Evolutionary conservation across 2,888 invertebrate genomes (phyloP), one percentile per base, ranked within the genome.

Genomic region (Drosophila atroscutellata): DNA sequence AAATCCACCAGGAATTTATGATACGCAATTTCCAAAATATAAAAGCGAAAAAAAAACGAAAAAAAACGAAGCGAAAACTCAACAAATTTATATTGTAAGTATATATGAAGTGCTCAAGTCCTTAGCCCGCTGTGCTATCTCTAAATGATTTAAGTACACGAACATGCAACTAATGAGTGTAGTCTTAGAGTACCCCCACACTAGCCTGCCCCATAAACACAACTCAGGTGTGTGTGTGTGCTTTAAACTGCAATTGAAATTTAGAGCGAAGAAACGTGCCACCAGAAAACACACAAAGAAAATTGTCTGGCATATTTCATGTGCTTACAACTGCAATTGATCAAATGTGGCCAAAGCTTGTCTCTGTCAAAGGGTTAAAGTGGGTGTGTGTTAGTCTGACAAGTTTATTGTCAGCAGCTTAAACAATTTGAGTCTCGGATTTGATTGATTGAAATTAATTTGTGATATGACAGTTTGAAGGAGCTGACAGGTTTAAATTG

Each of bases 1-100:
- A 67, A 85, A 89, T 89, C 89, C 89, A 66, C 74, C 68, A 82
- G 75, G 69, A 84, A 85, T 85, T 85, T 85, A 85, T 87, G 85
- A 72, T 71, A 73, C 87, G 73, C 80, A 69, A 73, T 89, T 81
- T 75, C 65, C 65, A 71, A 60, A 42, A 69, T 20, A 42, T 24
- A 70, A 62, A 61, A 52, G 49, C 56, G 34, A 32, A 32, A 18
- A 42, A 70, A 62, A 61, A 52, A 45, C 56, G 34, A 32, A 32
- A 18, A 64, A 64, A 54, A 36, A 24, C 20, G 30, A 54, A 56
- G 45, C 57, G 52, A 57, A 57, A 62, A 66, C 70, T 64, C 61
- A 66, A 81, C 79, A 86, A 89, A 86, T 86, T 57, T 79, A 81
- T 75, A 75, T 77, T 86, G 73, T 73, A 81, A 83, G 24, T 52